phyloP scores from a whole-genome alignment of 1,140 invertebrate genomes.

The Bactericera cockerelli region DNA sequence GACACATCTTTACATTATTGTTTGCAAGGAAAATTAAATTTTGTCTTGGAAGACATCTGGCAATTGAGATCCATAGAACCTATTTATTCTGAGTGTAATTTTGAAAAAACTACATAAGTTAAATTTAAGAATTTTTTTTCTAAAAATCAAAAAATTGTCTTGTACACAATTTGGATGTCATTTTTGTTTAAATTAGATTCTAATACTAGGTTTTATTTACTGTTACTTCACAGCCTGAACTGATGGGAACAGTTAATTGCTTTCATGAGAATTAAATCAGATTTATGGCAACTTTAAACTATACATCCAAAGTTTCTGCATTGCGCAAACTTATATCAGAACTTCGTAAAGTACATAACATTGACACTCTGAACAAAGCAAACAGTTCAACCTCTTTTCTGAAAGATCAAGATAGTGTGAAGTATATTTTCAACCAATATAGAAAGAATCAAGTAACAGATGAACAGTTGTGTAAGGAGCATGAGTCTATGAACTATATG shows the following conservation, averaged over 20 bases:
- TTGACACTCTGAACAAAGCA: not conserved
- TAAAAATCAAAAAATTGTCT: too few relatives aligned
- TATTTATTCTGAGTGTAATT: slow-evolving; percentile 11
- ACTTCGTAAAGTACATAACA: slow-evolving; percentile 4
- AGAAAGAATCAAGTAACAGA: slow-evolving; percentile 57
- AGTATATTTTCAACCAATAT: slow-evolving; percentile 54
- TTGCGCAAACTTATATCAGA: not conserved
- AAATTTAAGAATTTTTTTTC: not conserved
- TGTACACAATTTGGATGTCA: too few relatives aligned
- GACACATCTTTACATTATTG: slow-evolving; percentile 16
- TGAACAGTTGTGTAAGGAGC: slow-evolving; percentile 60
- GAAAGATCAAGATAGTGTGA: slow-evolving; percentile 38
- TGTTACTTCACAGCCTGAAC: too few relatives aligned
- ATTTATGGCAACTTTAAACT: not conserved
- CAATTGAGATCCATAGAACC: slow-evolving; percentile 10
- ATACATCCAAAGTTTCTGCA: not conserved
- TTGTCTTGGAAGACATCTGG: slow-evolving; percentile 14
- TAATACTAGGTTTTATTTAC: too few relatives aligned
- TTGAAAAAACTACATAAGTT: slow-evolving; percentile 17
- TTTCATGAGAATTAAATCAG: too few relatives aligned
- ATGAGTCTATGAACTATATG: slow-evolving; percentile 51
- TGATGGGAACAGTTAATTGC: too few relatives aligned
- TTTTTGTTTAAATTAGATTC: too few relatives aligned
- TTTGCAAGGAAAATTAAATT: slow-evolving; percentile 7
- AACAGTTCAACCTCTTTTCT: slow-evolving; percentile 32